Conservation (phyloP, 2,797 vertebrate genomes). For the Pristis pectinata region DNA sequence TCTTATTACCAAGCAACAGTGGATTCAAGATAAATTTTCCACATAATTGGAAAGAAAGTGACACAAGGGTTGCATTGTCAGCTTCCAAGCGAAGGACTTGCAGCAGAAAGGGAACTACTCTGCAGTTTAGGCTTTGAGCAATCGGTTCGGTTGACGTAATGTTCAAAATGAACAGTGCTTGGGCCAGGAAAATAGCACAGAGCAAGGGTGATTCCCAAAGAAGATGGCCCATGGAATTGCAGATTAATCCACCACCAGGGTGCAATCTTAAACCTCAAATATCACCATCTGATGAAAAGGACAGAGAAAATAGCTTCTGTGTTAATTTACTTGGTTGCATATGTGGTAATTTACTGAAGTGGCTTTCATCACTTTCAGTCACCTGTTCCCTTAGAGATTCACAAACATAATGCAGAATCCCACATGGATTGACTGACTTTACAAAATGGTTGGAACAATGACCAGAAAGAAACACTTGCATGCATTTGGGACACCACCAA, state of each 20-base stretch:
- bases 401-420: background rate
- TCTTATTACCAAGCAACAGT: background rate
- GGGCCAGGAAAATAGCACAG: background rate
- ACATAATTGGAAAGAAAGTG: background rate
- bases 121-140: background rate
- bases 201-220: background rate
- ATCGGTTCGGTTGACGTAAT: background rate
- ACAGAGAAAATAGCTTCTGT: background rate
- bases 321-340: background rate
- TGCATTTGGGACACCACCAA: too few relatives aligned
- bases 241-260: background rate
- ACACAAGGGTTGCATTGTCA: background rate
- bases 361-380: background rate
- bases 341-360: too few relatives aligned
- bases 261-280: background rate
- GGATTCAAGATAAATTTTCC: background rate
- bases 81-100: background rate
- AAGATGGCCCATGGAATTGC: background rate
- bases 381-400: background rate
- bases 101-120: background rate
- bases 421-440: background rate
- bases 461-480: too few relatives aligned
- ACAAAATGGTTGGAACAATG: background rate
- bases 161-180: too few relatives aligned
- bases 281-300: background rate